Evolutionary conservation across 2,113 vertebrate species (phyloP).

Genomic region (Narcine bancroftii): DNA sequence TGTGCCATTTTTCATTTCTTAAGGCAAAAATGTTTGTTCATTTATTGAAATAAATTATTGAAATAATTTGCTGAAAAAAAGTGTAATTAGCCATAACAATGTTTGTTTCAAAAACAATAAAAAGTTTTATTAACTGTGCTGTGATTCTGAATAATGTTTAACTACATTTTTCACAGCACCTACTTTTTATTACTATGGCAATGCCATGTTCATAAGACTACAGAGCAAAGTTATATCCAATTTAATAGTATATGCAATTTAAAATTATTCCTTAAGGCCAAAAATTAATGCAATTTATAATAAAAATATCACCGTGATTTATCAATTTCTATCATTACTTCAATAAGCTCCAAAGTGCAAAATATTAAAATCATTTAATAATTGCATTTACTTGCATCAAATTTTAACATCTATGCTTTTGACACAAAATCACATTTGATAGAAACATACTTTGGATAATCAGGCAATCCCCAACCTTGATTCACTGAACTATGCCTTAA

Average conservation of each 20-base stretch:
- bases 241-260: background rate
- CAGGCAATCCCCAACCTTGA: background rate
- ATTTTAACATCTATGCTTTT: background rate
- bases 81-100: background rate
- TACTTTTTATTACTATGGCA: background rate
- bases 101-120: background rate
- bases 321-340: background rate
- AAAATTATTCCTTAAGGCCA: slow-evolving; percentile 18
- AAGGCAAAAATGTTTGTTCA: background rate
- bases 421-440: background rate
- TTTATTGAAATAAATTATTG: background rate
- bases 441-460: background rate
- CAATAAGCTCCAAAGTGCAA: background rate
- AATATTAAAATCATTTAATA: background rate
- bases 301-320: background rate
- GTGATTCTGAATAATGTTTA: slow-evolving; percentile 1
- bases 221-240: too few species aligned
- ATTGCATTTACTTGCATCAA: background rate
- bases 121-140: background rate
- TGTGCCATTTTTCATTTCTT: background rate
- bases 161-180: background rate
- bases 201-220: background rate
- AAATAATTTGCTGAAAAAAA: background rate
- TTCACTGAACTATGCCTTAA: background rate
- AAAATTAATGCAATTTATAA: background rate